Percentiles rank a stretch among this genome's conserved stretches.
Evolutionary conservation across 2,888 invertebrate species (phyloP).

Genomic region (Calameuta filiformis): DNA sequence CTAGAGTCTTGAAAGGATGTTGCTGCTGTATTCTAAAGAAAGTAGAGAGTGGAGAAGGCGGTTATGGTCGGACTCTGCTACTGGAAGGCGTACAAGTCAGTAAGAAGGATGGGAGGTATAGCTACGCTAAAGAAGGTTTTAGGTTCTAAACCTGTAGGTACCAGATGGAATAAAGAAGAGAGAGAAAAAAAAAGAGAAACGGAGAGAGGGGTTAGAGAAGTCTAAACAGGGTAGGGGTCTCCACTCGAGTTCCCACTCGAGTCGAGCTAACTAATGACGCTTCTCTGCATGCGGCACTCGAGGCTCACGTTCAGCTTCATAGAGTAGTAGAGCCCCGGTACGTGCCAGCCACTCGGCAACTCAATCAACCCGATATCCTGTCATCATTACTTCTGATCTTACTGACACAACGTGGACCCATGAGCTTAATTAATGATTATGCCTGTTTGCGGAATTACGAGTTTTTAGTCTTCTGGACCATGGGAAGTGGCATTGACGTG

Average conservation of each 20-base stretch:
- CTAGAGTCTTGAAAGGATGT: neutral
- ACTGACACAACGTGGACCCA: neutral
- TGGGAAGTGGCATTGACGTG: neutral
- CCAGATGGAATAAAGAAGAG: slow-evolving; percentile 12
- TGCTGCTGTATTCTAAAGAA: neutral
- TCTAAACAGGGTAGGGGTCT: slow-evolving; percentile 15
- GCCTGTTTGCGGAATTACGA: neutral
- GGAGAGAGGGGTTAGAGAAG: slow-evolving; percentile 18
- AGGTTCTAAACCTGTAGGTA: neutral
- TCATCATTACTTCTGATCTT: neutral
- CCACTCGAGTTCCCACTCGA: slow-evolving; percentile 42
- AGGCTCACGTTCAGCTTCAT: slow-evolving; percentile 39
- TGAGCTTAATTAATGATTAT: neutral
- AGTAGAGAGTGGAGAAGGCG: neutral
- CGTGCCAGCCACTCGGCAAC: neutral
- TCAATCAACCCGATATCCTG: neutral
- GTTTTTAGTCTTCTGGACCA: neutral
- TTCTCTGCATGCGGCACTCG: slow-evolving; percentile 50
- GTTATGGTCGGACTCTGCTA: neutral
- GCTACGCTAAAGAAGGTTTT: neutral
- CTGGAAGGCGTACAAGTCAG: neutral
- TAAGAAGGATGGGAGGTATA: neutral
- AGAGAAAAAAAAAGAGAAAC: slow-evolving; percentile 9
- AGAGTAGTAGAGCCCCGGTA: slow-evolving; percentile 1
- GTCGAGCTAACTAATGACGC: slow-evolving; percentile 59